phyloP scores from a whole-genome alignment of 2,797 vertebrate genomes.

The Tragelaphus eurycerus region DNA sequence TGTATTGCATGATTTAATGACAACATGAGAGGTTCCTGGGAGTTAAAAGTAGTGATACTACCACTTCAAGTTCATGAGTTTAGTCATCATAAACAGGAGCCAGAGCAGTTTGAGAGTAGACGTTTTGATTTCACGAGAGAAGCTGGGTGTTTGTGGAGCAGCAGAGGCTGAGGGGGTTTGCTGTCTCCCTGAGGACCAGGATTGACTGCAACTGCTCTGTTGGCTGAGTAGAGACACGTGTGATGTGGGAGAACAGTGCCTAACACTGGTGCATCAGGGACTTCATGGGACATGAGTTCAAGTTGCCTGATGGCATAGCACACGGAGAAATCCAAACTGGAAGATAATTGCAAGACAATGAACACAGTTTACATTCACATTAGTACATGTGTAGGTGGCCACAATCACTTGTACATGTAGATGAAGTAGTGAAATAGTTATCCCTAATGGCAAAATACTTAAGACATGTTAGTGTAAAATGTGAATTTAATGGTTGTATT shows the following conservation, averaged over 20 bases:
- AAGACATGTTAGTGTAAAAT: background rate
- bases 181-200: background rate
- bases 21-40: background rate
- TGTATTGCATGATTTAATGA: rapidly evolving
- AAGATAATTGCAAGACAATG: background rate
- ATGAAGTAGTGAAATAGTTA: too few species aligned
- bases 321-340: background rate
- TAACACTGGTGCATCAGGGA: background rate
- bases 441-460: background rate
- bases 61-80: background rate
- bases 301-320: background rate
- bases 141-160: background rate
- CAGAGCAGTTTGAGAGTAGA: background rate
- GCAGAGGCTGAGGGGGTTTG: too few species aligned
- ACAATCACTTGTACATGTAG: background rate
- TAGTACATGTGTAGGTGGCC: background rate
- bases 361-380: background rate
- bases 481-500: background rate
- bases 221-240: background rate
- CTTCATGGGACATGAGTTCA: background rate
- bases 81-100: background rate
- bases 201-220: background rate
- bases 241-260: background rate
- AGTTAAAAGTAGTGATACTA: background rate
- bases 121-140: rapidly evolving